A percentile compares a stretch with the other conserved stretches of the same genome.
Conservation (phyloP, 2,113 vertebrate species). For the Oreochromis spilurus region DNA sequence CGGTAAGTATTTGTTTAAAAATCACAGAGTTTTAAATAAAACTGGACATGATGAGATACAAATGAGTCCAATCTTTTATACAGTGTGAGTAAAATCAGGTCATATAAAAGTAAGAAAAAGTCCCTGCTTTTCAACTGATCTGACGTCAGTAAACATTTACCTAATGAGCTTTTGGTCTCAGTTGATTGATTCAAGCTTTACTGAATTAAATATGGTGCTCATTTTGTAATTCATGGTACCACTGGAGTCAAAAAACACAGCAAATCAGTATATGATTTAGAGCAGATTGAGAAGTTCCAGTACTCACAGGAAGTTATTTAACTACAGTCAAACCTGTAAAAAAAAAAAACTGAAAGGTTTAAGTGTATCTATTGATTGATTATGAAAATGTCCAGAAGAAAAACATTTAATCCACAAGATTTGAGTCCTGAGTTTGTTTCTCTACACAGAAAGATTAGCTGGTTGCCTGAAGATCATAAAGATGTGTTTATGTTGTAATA, state of each 20-base stretch:
- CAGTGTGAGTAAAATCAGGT: not conserved
- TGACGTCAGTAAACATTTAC: not conserved
- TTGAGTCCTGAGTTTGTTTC: not conserved
- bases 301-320: too few species aligned
- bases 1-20: constrained; percentile 34
- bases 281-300: too few species aligned
- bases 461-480: not conserved
- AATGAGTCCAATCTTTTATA: not conserved
- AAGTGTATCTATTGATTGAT: not conserved
- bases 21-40: not conserved
- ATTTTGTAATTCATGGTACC: not conserved
- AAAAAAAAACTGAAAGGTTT: too few species aligned
- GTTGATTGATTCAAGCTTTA: not conserved
- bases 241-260: not conserved
- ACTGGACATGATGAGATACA: not conserved
- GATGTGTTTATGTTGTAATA: not conserved
- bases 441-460: not conserved
- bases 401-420: not conserved
- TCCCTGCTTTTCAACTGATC: not conserved
- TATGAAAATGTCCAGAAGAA: not conserved
- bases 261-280: not conserved
- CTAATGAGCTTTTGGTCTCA: not conserved
- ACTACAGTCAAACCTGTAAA: too few species aligned
- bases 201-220: not conserved
- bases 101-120: not conserved